These are phyloP conservation scores for Rhyzopertha dominica DNA, from an alignment of 1,140 invertebrate genomes.

Conservation along the genomic window DNA sequence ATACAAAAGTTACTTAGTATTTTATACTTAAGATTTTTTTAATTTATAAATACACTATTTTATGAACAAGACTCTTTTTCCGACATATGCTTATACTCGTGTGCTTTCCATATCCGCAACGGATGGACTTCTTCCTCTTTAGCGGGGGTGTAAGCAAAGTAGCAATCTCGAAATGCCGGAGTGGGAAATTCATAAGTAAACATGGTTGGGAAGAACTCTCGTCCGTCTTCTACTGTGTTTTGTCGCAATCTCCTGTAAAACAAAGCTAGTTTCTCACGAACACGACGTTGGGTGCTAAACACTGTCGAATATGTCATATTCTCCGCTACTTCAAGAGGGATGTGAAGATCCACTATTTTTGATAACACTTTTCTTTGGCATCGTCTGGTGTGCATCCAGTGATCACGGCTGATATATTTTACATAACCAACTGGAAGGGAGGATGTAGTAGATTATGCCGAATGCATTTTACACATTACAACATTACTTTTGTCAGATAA, in stretches of 20 bases:
- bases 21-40: too few relatives aligned
- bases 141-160: slow-evolving; percentile 36
- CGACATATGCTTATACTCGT: too few relatives aligned
- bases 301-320: too few relatives aligned
- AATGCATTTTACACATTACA: neutral
- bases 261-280: too few relatives aligned
- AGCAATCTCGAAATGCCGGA: slow-evolving; percentile 33
- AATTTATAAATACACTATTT: too few relatives aligned
- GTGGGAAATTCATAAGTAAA: slow-evolving; percentile 35
- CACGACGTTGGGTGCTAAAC: too few relatives aligned
- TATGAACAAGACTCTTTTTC: too few relatives aligned
- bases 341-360: too few relatives aligned
- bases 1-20: too few relatives aligned
- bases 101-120: too few relatives aligned
- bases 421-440: neutral
- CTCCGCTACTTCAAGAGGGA: too few relatives aligned
- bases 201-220: slow-evolving; percentile 35
- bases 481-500: slow-evolving; percentile 26
- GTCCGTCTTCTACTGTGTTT: slow-evolving; percentile 23
- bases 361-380: slow-evolving; percentile 9
- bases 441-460: slow-evolving; percentile 1
- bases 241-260: slow-evolving; percentile 26
- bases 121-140: slow-evolving; percentile 36
- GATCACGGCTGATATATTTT: slow-evolving; percentile 5
- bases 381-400: neutral